Base-by-base conservation (phyloP, 1,140 invertebrate genomes). In the Rhopalosiphum padi region DNA sequence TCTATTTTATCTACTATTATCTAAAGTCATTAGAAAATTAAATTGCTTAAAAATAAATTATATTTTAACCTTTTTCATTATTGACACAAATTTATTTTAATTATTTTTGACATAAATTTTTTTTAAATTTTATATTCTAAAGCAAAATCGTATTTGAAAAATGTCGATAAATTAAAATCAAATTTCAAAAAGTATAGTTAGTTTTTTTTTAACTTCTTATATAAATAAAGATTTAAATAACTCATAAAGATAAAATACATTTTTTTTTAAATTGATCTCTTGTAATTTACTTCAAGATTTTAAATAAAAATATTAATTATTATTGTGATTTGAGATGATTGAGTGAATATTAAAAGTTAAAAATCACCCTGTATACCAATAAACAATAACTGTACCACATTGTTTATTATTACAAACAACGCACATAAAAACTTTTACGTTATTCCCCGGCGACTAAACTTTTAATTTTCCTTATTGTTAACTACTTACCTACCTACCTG, bases 391-490 rank as follows among this genome's bases (percentile, higher is more conserved):
- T 35, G 35, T 15, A 82, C 21, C 2, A 85, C 22, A 21, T 43
- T 9, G 9, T 41, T 11, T 85, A 85, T 85, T 85, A 85, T 85
- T 85, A 85, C 83, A 85, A 85, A 85, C 83, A 25, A 2, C 15
- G 7, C 23, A 43, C 37, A 85, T 43, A 25, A 41, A 85, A 85
- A 85, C 83, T 85, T 41, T 85, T 85, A 41, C 9, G 83, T 85
- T 85, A 85, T 85, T 85, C 83, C 41, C 41, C 23, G 23, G 35
- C 11, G 23, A 85, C 37, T 23, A 85, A 85, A 85, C 23, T 41
- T 85, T 85, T 41, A 85, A 85, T 85, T 85, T 85, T 85, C 22
- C 83, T 85, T 85, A 25, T 85, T 43, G 83, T 85, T 85, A 85
- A 85, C 41, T 23, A 85, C 37, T 4, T 68, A n/a, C 4, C 11